Percentiles rank a stretch among this genome's conserved stretches.
These are phyloP conservation scores for Daktulosphaira vitifoliae DNA, from an alignment of 1,140 invertebrate species.

Conservation along the genomic window DNA sequence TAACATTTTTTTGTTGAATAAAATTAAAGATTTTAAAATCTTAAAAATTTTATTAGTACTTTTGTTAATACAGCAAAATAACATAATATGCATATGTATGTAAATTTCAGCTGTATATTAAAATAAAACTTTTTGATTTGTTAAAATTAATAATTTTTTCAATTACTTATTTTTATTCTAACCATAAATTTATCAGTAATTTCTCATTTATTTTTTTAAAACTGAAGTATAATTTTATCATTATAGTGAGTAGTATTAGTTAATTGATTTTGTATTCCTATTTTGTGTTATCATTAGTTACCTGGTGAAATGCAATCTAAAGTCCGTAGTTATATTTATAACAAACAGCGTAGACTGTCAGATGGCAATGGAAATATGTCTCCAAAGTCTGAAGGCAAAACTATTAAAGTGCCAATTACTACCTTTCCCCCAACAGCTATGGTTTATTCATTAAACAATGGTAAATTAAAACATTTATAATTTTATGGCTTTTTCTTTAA, in stretches of 20 bases:
- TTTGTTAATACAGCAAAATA: too few species aligned
- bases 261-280: too few species aligned
- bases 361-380: constrained; percentile 43
- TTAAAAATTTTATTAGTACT: too few species aligned
- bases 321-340: constrained; percentile 65
- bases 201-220: not conserved
- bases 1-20: too few species aligned
- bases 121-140: too few species aligned
- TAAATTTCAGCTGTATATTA: too few species aligned
- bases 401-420: constrained; percentile 69
- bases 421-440: constrained; percentile 82
- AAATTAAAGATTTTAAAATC: too few species aligned
- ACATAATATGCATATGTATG: too few species aligned
- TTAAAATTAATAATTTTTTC: too few species aligned
- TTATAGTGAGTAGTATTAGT: too few species aligned
- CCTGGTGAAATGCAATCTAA: constrained; percentile 82
- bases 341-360: constrained; percentile 52
- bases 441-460: constrained; percentile 64
- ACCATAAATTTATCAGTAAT: not conserved
- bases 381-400: constrained; percentile 50
- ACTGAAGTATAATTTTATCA: too few species aligned
- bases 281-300: constrained; percentile 53
- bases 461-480: constrained; percentile 7
- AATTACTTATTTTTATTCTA: too few species aligned
- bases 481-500: not conserved